Evolutionary conservation across 2,888 invertebrate species (phyloP), one percentile per base, ranked within the genome.

Genomic region (Sinelater perroti): DNA sequence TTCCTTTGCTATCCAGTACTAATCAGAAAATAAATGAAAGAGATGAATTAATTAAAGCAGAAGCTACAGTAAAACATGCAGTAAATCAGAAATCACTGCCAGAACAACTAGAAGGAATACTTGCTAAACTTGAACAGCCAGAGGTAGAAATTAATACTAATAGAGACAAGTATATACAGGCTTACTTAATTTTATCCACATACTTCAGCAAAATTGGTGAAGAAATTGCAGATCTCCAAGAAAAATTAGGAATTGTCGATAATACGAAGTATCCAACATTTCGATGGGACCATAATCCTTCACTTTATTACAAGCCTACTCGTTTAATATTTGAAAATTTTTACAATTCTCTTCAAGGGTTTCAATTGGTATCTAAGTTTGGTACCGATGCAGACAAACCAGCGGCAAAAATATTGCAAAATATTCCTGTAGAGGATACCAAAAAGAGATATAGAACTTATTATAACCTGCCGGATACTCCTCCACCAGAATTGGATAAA

Each of bases 161-260:
- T 6, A 33, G 30, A 20, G 26, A 56, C 2, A 58, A 50, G 30
- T 56, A 56, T 14, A 53, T 42, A 8, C 30, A 59, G 20, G 60
- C 56, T 38, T 67, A 63, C 31, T 38, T 52, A 24, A 61, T 68
- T 33, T 46, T 68, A 3, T 62, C 64, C 18, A 56, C 61, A 10
- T 65, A 57, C 36, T 57, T 69, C 52, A 64, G 63, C 49, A 60
- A 57, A 58, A 64, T 68, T 8, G 31, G 51, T 5, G 36, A 61
- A n/a, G 64, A 60, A 21, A 45, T 61, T 18, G 45, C 49, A 26
- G 56, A 60, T 28, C 31, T 58, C 28, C 26, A 58, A 50, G n/a
- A 40, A 6, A 44, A 35, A 26, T 50, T 57, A 14, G 52, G 54
- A 6, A 56, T 62, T 20, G 20, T 44, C 16, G 30, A 51, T 18